These are phyloP conservation scores for Tylochromis polylepis DNA, from an alignment of 2,113 vertebrate genomes.

Conservation along the genomic window DNA sequence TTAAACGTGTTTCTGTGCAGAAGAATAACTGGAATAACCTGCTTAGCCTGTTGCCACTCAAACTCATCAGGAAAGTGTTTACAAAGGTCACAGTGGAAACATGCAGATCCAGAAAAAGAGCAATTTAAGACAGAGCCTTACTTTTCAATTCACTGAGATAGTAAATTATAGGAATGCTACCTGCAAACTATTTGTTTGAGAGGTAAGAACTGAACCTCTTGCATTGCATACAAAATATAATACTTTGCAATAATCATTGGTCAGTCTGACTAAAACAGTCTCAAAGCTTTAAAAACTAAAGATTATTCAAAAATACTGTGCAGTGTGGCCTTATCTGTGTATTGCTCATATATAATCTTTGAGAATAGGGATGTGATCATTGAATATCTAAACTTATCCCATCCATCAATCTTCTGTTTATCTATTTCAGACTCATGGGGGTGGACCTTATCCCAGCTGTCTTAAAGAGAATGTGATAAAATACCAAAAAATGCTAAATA, in stretches of 20 bases:
- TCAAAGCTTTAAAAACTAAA: neutral
- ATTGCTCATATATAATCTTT: neutral
- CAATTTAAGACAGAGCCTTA: neutral
- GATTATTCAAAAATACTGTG: neutral
- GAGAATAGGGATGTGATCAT: neutral
- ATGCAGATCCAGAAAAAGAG: neutral
- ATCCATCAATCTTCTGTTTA: neutral
- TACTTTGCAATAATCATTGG: neutral
- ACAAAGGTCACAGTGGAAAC: neutral
- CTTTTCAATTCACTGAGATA: neutral
- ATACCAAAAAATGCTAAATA: neutral
- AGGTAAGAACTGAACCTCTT: neutral
- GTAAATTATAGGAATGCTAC: neutral
- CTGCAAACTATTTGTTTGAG: neutral
- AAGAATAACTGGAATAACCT: neutral
- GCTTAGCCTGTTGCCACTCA: neutral
- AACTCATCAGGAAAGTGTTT: neutral
- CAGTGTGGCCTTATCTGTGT: neutral
- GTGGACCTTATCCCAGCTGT: neutral
- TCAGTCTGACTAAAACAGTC: neutral
- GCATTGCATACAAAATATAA: neutral
- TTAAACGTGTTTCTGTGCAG: neutral
- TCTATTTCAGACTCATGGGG: too few species aligned
- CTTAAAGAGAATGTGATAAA: neutral
- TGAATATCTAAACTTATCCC: neutral